Base-by-base conservation (phyloP, 2,888 invertebrate genomes). In the Eueremaeus valkanovi region DNA sequence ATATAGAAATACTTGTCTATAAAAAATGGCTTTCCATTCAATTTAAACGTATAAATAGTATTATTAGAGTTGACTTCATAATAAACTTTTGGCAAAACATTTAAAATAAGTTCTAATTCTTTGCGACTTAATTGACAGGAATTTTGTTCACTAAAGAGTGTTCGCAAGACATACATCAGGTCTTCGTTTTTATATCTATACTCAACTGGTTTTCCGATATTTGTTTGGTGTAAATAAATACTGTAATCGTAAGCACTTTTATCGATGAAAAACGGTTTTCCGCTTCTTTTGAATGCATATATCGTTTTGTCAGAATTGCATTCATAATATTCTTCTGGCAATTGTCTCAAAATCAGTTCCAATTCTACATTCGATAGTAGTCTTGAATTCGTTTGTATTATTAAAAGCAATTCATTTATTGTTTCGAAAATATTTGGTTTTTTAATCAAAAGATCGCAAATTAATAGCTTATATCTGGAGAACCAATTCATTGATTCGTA, bases 201-300 rank as follows among this genome's bases (percentile, higher is more conserved):
- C 1, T 1, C 3, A n/a, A 3, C n/a, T n/a, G n/a, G n/a, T n/a
- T 8, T 36, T 63, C 5, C 29, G 24, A 33, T 16, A 36, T 63
- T 33, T 2, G 33, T 63, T 33, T 63, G 63, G 18, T 63, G 63
- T 27, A 31, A 63, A 33, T 63, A 63, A 33, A 63, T 63, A 21
- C 33, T 21, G n/a, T 13, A 63, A 63, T 63, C 21, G n/a, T 36
- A 63, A 2, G 33, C 8, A 63, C 63, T 31, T 16, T 33, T n/a
- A 33, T 63, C 36, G 18, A 63, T 33, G 33, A 63, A 63, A 63
- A 63, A 63, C 9, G 63, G n/a, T 31, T 63, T 63, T 63, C 63
- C 63, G 18, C 5, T 63, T 3, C n/a, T 63, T 36, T 33, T 63
- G 3, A 63, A 16, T 3, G 63, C 16, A 63, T 63, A 63, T 8